Conservation (phyloP, 2,113 vertebrate species). For the Lucifuga dentata region DNA sequence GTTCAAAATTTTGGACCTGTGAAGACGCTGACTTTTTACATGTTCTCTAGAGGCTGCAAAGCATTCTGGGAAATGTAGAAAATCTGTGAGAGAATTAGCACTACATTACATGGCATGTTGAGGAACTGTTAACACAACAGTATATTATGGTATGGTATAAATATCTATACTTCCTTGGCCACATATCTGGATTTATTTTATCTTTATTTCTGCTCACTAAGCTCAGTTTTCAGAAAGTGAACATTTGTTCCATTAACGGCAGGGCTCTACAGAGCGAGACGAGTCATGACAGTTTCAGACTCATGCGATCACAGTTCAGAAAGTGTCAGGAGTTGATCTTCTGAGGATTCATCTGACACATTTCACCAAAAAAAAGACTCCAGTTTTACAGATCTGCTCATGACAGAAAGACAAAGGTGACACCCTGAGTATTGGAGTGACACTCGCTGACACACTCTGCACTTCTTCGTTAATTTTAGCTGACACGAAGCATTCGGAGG, state of each 20-base stretch:
- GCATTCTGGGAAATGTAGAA: too few relatives aligned
- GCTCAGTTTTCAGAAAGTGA: neutral
- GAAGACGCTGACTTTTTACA: too few relatives aligned
- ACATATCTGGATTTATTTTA: neutral
- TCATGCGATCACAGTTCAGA: constrained; percentile 24
- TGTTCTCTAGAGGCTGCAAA: too few relatives aligned
- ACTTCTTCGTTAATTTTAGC: constrained; percentile 60
- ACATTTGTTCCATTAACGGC: neutral
- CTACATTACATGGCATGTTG: too few relatives aligned
- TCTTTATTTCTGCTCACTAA: neutral
- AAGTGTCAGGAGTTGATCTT: constrained; percentile 28
- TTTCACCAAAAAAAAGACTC: neutral
- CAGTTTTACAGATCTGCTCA: constrained; percentile 3
- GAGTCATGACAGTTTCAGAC: constrained; percentile 20
- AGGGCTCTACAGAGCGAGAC: neutral
- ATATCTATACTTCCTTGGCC: constrained; percentile 20
- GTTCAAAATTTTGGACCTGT: too few relatives aligned
- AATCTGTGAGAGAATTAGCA: too few relatives aligned
- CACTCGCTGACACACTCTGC: constrained; percentile 49
- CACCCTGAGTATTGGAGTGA: constrained; percentile 26
- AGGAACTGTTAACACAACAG: too few relatives aligned
- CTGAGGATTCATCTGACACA: constrained; percentile 17
- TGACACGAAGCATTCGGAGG: constrained; percentile 45
- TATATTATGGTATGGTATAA: constrained; percentile 1
- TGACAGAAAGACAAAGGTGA: constrained; percentile 44